Conservation (phyloP, 2,113 vertebrate species). For the Ctenodactylus gundi region DNA sequence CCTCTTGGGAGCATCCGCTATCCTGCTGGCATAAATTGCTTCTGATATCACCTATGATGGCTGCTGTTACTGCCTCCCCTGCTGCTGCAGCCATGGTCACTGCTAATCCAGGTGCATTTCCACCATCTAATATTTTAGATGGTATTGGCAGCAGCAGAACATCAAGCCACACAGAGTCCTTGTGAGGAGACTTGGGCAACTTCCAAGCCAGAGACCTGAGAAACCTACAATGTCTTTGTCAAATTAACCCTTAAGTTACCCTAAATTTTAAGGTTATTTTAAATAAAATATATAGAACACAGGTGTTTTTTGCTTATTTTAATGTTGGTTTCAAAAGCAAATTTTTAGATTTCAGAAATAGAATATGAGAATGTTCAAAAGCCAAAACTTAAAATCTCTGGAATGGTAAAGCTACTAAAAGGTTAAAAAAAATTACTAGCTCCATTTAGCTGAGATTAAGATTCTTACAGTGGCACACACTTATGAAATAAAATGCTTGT, state of each 20-base stretch:
- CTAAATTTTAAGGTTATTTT: background rate
- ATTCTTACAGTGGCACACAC: constrained; percentile 17
- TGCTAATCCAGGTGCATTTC: too few relatives aligned
- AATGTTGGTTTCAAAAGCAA: background rate
- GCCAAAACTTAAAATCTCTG: background rate
- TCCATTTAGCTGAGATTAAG: constrained; percentile 19
- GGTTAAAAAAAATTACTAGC: background rate
- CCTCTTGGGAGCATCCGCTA: background rate
- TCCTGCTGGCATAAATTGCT: too few relatives aligned
- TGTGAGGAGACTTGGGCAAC: background rate
- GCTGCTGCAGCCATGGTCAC: background rate
- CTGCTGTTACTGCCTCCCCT: background rate
- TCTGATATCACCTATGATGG: accelerated
- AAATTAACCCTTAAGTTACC: background rate
- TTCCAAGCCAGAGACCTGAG: background rate
- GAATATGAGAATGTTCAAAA: background rate
- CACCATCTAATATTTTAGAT: too few relatives aligned
- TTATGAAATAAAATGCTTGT: background rate
- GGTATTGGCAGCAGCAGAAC: background rate
- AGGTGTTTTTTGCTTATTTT: background rate
- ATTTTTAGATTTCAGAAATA: background rate
- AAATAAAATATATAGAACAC: background rate
- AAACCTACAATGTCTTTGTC: background rate
- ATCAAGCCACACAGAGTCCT: background rate
- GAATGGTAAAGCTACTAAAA: background rate